Base-by-base conservation (phyloP, 2,113 vertebrate genomes). In the Calyptomena viridis region DNA sequence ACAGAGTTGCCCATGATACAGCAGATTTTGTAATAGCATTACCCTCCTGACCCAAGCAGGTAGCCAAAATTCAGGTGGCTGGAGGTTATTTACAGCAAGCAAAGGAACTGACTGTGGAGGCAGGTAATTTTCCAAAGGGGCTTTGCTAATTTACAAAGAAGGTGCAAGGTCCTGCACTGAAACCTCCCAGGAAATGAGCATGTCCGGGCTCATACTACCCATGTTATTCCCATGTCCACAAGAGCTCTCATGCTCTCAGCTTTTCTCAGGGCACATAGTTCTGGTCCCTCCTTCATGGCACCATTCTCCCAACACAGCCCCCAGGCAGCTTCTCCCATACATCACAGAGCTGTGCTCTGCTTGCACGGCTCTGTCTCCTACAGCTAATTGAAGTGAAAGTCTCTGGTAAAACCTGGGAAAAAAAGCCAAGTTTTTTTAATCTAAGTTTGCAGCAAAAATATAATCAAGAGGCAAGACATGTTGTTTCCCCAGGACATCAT, bases 1-100 rank as follows among this genome's bases (percentile, higher is more conserved):
- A 96, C 94, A 95, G 94, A 92, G 83, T 11, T 50, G 50, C 5
- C 94, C 79, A 90, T 93, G 94, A 96, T 73, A n/a, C 92, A 88
- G 96, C 96, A 95, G 68, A 90, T 94, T 93, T 76, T 80, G 84
- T 62, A 46, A 72, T 8, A 69, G 53, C 2, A 0, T 84, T 90
- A 79, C 92, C 71, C 42, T 23, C 28, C 86, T 93, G 90, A 95
- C 86, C 92, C 79, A 50, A 96, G 82, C 75, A 93, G 68, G 86
- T 74, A 96, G 88, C 83, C 79, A 96, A 93, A 96, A 90, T 94
- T 90, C 44, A 42, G 49, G 63, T 87, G 75, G 50, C 62, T 82
- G 66, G 69, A 71, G 62, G 68, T 88, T 67, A 95, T 86, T 93
- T 44, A 58, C 46, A 80, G 75, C 79, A 66, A 50, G 42, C 80